Evolutionary conservation across 2,888 invertebrate genomes (phyloP), one percentile per base, ranked within the genome.

Genomic region (Stenolophus ochropezus): DNA sequence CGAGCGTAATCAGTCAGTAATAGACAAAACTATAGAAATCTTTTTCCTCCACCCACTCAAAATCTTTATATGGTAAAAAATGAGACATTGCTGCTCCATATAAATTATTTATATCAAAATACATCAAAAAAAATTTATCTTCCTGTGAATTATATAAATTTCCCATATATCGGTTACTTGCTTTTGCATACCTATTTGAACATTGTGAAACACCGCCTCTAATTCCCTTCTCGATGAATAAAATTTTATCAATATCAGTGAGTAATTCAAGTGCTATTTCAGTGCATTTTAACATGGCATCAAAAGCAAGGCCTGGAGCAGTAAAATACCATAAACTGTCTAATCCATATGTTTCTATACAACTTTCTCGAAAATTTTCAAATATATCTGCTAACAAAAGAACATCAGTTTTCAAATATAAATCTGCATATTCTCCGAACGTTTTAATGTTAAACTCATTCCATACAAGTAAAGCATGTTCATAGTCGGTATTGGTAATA

Each of bases 391-490:
- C 82, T 6, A 87, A 82, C 11, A 87, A 56, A 1, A 86, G 27
- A 11, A 86, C 85, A 83, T 87, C 85, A 21, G 83, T 85, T 82
- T 85, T 85, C 4, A 87, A 76, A 82, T 86, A 87, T 5, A 86
- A 69, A 78, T 86, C 84, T 16, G 84, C 83, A 82, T 87, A 87
- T 58, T 86, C 85, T 1, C 84, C 82, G 1, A 87, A 73, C 4
- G 79, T 84, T 83, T 83, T 81, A 18, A 84, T 84, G 5, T 85
- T 73, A 81, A 87, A 87, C 23, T 58, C 20, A 14, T 47, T 20
- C 87, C 86, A 87, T 0, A 87, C 83, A 0, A 76, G 82, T 69
- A 81, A 18, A 1, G 86, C 86, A 84, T 85, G 84, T 4, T 33
- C n/a, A 83, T 86, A 86, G 74, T 87, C 85, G 23, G 53, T 56